Conservation (phyloP, 2,113 vertebrate species). For the Chaetorhynchus papuensis region DNA sequence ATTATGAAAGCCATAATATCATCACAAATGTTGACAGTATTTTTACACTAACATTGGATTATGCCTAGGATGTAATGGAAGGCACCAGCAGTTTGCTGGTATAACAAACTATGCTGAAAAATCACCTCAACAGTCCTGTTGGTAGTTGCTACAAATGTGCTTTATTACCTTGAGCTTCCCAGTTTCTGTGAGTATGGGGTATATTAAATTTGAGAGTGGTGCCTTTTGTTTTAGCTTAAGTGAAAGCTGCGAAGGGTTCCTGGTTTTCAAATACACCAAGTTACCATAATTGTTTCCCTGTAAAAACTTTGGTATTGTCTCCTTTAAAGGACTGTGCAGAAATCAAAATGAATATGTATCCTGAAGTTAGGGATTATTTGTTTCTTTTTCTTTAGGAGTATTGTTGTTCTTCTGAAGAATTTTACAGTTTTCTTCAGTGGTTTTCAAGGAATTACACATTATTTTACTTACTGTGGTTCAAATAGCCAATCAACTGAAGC, state of each 20-base stretch:
- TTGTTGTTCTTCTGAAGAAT: not conserved
- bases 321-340: not conserved
- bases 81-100: not conserved
- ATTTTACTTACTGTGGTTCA: not conserved
- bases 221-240: not conserved
- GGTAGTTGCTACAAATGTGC: not conserved
- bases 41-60: not conserved
- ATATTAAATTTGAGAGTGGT: not conserved
- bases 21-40: not conserved
- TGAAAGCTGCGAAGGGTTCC: not conserved
- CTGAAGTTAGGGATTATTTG: not conserved
- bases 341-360: not conserved
- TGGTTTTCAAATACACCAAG: not conserved
- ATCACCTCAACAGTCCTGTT: not conserved
- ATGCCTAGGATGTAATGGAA: not conserved
- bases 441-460: not conserved
- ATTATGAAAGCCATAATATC: not conserved
- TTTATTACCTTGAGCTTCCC: not conserved
- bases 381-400: not conserved
- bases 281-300: not conserved
- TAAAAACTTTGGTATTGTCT: not conserved
- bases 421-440: not conserved
- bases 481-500: not conserved
- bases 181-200: not conserved
- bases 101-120: not conserved